Evolutionary conservation across 2,888 invertebrate genomes (phyloP).

Genomic region (Sericinus montela): DNA sequence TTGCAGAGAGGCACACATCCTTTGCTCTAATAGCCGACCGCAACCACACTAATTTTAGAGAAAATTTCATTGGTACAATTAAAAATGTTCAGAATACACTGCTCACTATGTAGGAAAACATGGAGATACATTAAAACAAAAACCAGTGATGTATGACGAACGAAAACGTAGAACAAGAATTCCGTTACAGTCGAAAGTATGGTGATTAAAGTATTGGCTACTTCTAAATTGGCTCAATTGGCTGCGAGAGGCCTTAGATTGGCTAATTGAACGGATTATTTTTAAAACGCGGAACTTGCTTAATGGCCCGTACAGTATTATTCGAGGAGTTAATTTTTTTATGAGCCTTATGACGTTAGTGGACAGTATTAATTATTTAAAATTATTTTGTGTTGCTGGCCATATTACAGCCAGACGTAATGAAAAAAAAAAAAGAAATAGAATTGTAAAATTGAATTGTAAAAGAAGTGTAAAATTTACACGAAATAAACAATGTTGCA

Average conservation of each 20-base stretch:
- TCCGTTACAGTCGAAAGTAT: not conserved
- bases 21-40: not conserved
- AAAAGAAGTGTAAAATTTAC: no score
- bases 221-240: slow-evolving; percentile 50
- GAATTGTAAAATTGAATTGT: no score
- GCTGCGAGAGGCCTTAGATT: slow-evolving; percentile 40
- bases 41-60: not conserved
- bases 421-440: no score
- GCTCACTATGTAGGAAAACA: not conserved
- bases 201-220: slow-evolving; percentile 13
- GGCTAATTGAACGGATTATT: slow-evolving; percentile 58
- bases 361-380: no score
- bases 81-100: not conserved
- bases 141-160: not conserved
- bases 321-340: no score
- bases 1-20: slow-evolving; percentile 8
- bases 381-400: no score
- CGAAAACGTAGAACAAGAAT: not conserved
- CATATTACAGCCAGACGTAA: no score
- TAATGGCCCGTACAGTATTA: slow-evolving; percentile 18
- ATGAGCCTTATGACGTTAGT: no score
- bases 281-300: slow-evolving; percentile 44
- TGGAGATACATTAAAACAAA: not conserved
- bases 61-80: not conserved
- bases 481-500: no score